Conservation (phyloP, 1,140 invertebrate species). For the Samia ricini region DNA sequence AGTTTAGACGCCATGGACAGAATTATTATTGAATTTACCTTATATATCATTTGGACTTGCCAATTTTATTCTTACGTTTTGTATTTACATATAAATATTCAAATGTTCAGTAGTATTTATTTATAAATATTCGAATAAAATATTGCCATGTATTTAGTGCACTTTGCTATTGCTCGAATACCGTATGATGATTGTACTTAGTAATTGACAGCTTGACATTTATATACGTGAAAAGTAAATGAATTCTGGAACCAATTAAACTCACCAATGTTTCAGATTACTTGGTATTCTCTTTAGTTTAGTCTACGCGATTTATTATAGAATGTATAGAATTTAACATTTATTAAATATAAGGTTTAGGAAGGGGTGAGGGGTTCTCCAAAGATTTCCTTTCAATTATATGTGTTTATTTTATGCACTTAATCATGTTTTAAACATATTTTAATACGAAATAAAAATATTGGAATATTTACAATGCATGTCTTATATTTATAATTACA, state of each 20-base stretch:
- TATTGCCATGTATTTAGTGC: conserved; percentile 2
- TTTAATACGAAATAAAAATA: background rate
- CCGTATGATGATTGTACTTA: conserved; percentile 20
- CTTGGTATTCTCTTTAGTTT: background rate
- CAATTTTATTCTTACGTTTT: background rate
- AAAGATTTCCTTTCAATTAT: conserved; percentile 5
- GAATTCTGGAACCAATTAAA: conserved; percentile 8
- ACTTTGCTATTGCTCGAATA: conserved; percentile 26
- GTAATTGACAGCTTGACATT: conserved; percentile 4
- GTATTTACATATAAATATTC: background rate
- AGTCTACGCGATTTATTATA: background rate
- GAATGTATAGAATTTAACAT: background rate
- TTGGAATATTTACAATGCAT: background rate
- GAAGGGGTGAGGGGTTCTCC: background rate
- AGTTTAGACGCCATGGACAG: conserved; percentile 17
- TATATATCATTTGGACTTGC: conserved; percentile 17
- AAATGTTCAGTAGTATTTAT: conserved; percentile 1
- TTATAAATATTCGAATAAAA: background rate
- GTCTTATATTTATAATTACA: background rate
- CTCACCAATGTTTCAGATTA: background rate
- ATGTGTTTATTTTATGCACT: background rate
- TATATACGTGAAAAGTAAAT: conserved; percentile 15
- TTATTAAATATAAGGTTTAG: conserved; percentile 8
- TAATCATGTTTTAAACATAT: background rate
- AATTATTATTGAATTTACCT: conserved; percentile 12